Evolutionary conservation across 2,888 invertebrate species (phyloP).

Genomic region (Tetrapedia diversipes): DNA sequence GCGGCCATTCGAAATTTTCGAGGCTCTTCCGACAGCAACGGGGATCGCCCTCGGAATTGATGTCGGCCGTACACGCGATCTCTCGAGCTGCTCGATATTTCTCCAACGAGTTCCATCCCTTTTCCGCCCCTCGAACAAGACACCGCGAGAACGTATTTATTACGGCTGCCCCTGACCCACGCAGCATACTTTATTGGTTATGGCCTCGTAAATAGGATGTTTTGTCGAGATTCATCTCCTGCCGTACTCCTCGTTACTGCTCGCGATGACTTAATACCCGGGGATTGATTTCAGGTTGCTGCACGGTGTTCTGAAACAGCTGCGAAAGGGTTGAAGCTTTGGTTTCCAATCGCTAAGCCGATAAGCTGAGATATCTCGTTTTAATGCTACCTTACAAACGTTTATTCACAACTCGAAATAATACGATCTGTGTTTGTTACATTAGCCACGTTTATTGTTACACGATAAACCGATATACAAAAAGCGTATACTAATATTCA

Average conservation of each 20-base stretch:
- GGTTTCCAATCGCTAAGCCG: too few species aligned
- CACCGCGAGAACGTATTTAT: slow-evolving; percentile 59
- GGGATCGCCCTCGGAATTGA: slow-evolving; percentile 67
- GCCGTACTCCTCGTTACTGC: slow-evolving; percentile 12
- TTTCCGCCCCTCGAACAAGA: slow-evolving; percentile 25
- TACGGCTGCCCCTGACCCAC: slow-evolving; percentile 63
- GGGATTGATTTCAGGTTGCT: slow-evolving; percentile 16
- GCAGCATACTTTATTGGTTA: slow-evolving; percentile 47
- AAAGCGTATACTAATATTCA: too few species aligned
- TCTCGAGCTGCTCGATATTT: slow-evolving; percentile 63
- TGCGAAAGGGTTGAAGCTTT: too few species aligned
- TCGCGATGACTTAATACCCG: slow-evolving; percentile 29
- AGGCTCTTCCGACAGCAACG: slow-evolving; percentile 45
- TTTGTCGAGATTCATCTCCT: slow-evolving; percentile 18
- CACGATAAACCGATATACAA: too few species aligned
- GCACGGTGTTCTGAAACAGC: too few species aligned
- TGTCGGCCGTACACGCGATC: slow-evolving; percentile 64
- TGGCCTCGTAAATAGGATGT: slow-evolving; percentile 22
- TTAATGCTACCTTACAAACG: too few species aligned
- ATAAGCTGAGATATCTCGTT: too few species aligned
- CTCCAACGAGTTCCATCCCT: slow-evolving; percentile 54
- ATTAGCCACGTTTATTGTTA: too few species aligned
- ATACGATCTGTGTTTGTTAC: too few species aligned
- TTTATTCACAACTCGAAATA: too few species aligned
- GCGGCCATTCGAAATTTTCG: slow-evolving; percentile 63